Percentiles rank a stretch among this genome's conserved stretches.
Conservation (phyloP, 2,797 vertebrate genomes). For the Cephalopachus bancanus region DNA sequence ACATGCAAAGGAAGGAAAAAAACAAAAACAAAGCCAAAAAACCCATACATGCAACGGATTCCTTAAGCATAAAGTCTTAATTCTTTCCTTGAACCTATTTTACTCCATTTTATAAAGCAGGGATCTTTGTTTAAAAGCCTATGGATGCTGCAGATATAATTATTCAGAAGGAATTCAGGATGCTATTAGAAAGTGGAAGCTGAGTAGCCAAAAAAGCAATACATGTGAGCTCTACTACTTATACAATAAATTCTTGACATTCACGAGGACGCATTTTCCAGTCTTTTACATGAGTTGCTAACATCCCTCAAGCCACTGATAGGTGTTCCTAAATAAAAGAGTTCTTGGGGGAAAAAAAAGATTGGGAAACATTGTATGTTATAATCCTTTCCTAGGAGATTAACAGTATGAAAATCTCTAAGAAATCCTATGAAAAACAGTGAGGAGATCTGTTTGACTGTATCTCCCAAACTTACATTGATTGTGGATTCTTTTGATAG, state of each 20-base stretch:
- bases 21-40: not conserved
- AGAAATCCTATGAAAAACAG: constrained; percentile 9
- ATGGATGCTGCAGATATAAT: not conserved
- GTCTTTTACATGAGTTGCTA: not conserved
- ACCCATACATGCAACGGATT: not conserved
- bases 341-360: not conserved
- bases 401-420: not conserved
- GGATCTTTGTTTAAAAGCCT: not conserved
- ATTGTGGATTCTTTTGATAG: not conserved
- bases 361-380: not conserved
- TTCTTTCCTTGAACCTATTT: not conserved
- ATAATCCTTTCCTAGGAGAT: not conserved
- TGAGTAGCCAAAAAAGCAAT: not conserved
- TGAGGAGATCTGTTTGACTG: not conserved
- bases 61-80: not conserved
- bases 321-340: not conserved
- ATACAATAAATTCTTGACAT: not conserved
- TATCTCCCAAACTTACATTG: not conserved
- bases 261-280: not conserved
- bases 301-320: not conserved
- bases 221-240: not conserved
- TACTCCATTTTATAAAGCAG: not conserved
- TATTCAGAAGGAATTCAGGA: not conserved
- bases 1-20: not conserved
- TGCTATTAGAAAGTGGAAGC: not conserved